phyloP scores from a whole-genome alignment of 2,113 vertebrate genomes.

The Phyllostomus discolor region DNA sequence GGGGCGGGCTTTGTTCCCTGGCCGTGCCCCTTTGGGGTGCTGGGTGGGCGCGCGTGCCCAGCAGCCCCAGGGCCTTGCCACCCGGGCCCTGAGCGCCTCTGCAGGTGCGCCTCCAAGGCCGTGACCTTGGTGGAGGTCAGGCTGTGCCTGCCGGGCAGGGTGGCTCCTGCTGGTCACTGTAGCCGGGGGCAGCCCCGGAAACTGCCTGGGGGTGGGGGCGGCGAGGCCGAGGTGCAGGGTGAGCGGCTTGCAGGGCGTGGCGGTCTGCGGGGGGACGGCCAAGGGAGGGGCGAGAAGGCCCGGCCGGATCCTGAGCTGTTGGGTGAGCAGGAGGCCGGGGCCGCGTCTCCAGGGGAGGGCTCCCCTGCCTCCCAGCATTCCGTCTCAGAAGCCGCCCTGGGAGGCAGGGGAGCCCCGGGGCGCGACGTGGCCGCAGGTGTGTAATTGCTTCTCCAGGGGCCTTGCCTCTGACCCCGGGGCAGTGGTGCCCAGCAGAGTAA shows the following conservation, averaged over 20 bases:
- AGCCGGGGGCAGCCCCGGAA: too few relatives aligned
- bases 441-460: fast-evolving
- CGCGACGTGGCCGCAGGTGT: neutral
- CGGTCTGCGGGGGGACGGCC: fast-evolving
- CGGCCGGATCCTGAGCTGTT: neutral
- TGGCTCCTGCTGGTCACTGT: too few relatives aligned
- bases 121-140: too few relatives aligned
- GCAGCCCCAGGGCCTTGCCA: fast-evolving
- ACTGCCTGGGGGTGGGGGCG: too few relatives aligned
- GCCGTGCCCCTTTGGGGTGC: neutral
- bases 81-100: fast-evolving
- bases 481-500: too few relatives aligned
- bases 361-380: fast-evolving
- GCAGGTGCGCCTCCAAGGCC: neutral
- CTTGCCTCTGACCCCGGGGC: neutral
- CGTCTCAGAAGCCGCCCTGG: fast-evolving
- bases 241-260: neutral
- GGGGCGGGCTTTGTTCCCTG: neutral
- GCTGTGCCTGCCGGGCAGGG: too few relatives aligned
- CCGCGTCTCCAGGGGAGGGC: neutral
- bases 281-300: too few relatives aligned
- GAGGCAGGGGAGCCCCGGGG: neutral
- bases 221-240: fast-evolving
- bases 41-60: fast-evolving
- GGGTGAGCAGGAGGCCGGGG: neutral